Evolutionary conservation across 2,113 vertebrate genomes (phyloP).

Genomic region (Morone chrysops): DNA sequence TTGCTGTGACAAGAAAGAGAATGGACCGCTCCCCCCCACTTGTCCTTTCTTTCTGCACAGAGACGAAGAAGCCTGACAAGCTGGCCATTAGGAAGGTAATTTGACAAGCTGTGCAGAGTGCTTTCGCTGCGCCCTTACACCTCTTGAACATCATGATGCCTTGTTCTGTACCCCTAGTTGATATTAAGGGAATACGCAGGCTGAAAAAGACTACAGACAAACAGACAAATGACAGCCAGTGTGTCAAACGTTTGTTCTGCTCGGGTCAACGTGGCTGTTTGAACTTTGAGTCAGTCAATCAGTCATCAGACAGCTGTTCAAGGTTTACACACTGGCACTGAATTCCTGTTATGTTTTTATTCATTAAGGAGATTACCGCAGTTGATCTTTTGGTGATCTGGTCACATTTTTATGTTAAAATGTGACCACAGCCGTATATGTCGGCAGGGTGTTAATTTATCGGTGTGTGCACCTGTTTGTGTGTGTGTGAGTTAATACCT

Average conservation of each 20-base stretch:
- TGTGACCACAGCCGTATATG: not conserved
- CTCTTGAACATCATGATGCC: constrained; percentile 71
- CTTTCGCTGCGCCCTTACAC: constrained; percentile 68
- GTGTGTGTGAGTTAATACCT: constrained; percentile 45
- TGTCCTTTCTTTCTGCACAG: constrained; percentile 69
- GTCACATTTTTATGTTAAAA: constrained; percentile 35
- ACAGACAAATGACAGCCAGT: constrained; percentile 39
- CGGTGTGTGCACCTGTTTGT: constrained; percentile 27
- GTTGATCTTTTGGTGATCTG: constrained; percentile 33
- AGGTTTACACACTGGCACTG: constrained; percentile 7
- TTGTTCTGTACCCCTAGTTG: constrained; percentile 60
- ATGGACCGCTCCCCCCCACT: constrained; percentile 66
- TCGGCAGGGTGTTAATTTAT: constrained; percentile 37
- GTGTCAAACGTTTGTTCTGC: constrained; percentile 30
- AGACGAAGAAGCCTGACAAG: constrained; percentile 75
- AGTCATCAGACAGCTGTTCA: constrained; percentile 25
- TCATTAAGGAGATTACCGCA: constrained; percentile 29
- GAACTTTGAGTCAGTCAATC: constrained; percentile 33
- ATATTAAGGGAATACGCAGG: constrained; percentile 60
- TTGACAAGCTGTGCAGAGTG: constrained; percentile 77
- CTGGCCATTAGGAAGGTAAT: constrained; percentile 80
- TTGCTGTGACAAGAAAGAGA: constrained; percentile 75
- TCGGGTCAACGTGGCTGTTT: constrained; percentile 37
- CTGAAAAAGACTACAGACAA: constrained; percentile 55
- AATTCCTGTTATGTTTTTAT: constrained; percentile 44